Conservation (phyloP, 1,140 invertebrate genomes). For the Bilobella aurantiaca region DNA sequence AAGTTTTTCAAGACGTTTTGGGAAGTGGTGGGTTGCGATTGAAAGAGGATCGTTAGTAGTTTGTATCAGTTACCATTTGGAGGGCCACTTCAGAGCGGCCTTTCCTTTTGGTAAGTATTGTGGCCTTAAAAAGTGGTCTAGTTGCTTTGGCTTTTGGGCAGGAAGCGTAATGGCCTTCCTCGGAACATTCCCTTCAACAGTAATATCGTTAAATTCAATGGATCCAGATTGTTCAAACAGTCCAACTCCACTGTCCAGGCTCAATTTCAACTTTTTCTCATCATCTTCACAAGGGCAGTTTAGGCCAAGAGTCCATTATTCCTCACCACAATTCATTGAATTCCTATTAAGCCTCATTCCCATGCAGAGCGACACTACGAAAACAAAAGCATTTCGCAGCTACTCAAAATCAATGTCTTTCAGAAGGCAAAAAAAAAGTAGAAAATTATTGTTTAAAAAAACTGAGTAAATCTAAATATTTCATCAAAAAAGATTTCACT, state of each 20-base stretch:
- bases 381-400: constrained; percentile 1
- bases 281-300: too few species aligned
- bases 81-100: not conserved
- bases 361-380: not conserved
- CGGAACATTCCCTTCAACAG: too few species aligned
- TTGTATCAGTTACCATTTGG: constrained; percentile 5
- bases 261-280: not conserved
- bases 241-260: too few species aligned
- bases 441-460: too few species aligned
- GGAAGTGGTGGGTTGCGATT: too few species aligned
- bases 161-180: too few species aligned
- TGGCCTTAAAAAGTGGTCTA: not conserved
- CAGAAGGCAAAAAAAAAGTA: too few species aligned
- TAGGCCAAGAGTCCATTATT: constrained; percentile 4
- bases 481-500: not conserved
- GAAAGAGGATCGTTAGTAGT: too few species aligned
- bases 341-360: not conserved
- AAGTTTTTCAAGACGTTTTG: too few species aligned
- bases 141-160: not conserved
- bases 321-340: not conserved
- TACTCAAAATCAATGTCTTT: too few species aligned
- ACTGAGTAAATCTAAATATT: not conserved
- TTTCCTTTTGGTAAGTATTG: not conserved
- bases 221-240: constrained; percentile 25
- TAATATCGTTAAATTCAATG: constrained; percentile 29